Conservation (phyloP, 2,888 invertebrate genomes). For the Amphipyra berbera region DNA sequence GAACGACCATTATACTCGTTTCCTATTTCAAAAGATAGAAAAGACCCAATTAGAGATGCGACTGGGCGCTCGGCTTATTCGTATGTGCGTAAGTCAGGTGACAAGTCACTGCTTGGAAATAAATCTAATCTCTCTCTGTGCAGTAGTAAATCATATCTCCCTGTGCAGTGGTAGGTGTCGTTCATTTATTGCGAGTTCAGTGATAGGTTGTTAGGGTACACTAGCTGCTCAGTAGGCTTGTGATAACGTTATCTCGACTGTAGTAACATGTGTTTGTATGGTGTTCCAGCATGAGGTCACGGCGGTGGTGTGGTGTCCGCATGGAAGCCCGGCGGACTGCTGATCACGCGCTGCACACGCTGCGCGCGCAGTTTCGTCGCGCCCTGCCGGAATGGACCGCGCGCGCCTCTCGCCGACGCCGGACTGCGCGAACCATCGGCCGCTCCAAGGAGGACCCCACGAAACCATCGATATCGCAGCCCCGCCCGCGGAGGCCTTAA, state of each 20-base stretch:
- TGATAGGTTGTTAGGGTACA: background rate
- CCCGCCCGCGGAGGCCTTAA: slow-evolving; percentile 76
- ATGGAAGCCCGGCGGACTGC: slow-evolving; percentile 86
- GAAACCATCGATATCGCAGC: slow-evolving; percentile 75
- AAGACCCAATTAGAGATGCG: slow-evolving; percentile 51
- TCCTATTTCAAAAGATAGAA: slow-evolving; percentile 59
- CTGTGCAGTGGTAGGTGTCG: slow-evolving; percentile 42
- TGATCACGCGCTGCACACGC: slow-evolving; percentile 82
- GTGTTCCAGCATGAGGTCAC: slow-evolving; percentile 88
- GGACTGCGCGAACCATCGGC: slow-evolving; percentile 79
- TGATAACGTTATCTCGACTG: background rate
- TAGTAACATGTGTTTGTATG: slow-evolving; percentile 35
- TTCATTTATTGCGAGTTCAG: background rate
- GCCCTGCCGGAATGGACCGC: slow-evolving; percentile 84
- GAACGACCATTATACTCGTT: slow-evolving; percentile 60
- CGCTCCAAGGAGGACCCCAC: slow-evolving; percentile 86
- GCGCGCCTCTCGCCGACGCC: slow-evolving; percentile 83
- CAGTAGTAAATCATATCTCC: slow-evolving; percentile 20
- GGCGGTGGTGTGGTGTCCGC: slow-evolving; percentile 86
- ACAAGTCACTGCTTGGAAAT: slow-evolving; percentile 47
- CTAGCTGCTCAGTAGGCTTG: too few species aligned
- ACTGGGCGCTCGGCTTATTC: slow-evolving; percentile 43
- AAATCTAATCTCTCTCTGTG: slow-evolving; percentile 27
- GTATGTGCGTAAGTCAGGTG: slow-evolving; percentile 54
- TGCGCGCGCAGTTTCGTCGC: slow-evolving; percentile 82